These are phyloP conservation scores for Imbricaverruca yamaguchii DNA, from an alignment of 2,888 invertebrate species.

Conservation along the genomic window DNA sequence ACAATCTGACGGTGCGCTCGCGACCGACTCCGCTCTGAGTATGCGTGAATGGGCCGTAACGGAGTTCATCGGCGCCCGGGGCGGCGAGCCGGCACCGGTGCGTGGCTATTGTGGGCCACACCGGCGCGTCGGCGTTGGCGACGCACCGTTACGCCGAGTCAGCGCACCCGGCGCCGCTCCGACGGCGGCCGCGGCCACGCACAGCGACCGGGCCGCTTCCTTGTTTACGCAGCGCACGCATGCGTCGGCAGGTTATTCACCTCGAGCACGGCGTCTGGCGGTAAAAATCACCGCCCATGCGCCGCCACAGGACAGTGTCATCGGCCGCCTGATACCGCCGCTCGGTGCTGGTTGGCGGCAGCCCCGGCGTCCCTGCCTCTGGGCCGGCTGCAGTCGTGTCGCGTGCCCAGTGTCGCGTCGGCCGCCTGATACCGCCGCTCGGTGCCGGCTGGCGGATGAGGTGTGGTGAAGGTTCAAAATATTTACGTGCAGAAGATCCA, in stretches of 20 bases:
- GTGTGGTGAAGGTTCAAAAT: too few relatives aligned
- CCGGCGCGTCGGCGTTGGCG: not conserved
- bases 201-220: not conserved
- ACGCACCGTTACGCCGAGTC: not conserved
- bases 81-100: not conserved
- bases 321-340: not conserved
- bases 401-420: too few relatives aligned
- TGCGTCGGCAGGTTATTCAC: not conserved
- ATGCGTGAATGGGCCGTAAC: too few relatives aligned
- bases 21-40: not conserved
- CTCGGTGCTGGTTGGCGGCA: too few relatives aligned
- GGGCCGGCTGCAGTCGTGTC: too few relatives aligned
- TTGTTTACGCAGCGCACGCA: not conserved
- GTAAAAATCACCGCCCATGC: not conserved
- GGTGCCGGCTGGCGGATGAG: too few relatives aligned
- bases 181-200: not conserved
- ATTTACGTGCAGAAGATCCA: too few relatives aligned
- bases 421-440: too few relatives aligned
- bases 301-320: not conserved
- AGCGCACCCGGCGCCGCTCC: not conserved
- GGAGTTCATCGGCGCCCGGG: not conserved
- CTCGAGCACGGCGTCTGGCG: not conserved
- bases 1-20: not conserved
- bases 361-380: too few relatives aligned
- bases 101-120: not conserved